Evolutionary conservation across 2,888 invertebrate genomes (phyloP).

Genomic region (Drosophila pullipes): DNA sequence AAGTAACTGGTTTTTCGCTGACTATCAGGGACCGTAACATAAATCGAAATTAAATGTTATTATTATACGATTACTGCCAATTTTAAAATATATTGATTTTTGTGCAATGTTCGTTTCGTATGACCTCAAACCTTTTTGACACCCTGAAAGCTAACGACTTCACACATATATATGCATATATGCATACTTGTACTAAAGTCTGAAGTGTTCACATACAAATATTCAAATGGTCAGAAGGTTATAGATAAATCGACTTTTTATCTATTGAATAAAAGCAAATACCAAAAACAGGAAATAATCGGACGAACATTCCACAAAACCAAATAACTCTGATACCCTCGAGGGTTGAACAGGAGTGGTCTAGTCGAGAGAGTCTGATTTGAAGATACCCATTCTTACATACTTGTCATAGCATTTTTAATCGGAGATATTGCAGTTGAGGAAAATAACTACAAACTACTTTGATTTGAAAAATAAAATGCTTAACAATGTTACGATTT

Average conservation of each 20-base stretch:
- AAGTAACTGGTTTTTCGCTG: background rate
- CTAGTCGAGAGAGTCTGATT: background rate
- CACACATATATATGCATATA: background rate
- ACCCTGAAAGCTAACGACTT: no score
- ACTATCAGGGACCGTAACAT: slow-evolving; percentile 1
- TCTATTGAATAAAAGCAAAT: background rate
- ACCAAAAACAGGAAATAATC: background rate
- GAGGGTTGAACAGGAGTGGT: background rate
- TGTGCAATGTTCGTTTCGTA: background rate
- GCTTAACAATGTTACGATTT: background rate
- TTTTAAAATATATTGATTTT: background rate
- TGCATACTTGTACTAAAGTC: background rate
- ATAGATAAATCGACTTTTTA: background rate
- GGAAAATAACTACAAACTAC: background rate
- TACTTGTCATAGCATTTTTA: background rate
- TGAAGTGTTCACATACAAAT: background rate
- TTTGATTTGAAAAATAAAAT: background rate
- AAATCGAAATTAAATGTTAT: background rate
- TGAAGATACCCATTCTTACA: background rate
- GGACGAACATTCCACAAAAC: background rate
- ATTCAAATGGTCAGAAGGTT: background rate
- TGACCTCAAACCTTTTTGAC: background rate
- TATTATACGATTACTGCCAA: background rate
- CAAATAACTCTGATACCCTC: background rate
- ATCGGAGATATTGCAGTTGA: background rate